These are phyloP conservation scores for Rhynchomys soricoides DNA, from an alignment of 2,113 vertebrate species.

Conservation along the genomic window DNA sequence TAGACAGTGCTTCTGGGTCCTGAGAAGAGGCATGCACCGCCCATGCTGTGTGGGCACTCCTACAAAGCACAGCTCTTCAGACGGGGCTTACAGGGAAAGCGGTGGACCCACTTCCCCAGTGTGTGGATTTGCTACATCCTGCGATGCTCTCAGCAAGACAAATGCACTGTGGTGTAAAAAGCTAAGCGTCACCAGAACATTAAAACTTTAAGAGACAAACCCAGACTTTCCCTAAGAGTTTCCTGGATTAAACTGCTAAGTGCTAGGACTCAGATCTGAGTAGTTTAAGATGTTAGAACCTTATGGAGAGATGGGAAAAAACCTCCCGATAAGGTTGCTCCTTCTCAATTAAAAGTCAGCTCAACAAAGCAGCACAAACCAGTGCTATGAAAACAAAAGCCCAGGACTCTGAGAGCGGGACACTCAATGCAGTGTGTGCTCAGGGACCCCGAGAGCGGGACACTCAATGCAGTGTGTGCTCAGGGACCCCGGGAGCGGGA, in stretches of 20 bases:
- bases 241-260: slow-evolving; percentile 45
- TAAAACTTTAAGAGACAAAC: slow-evolving; percentile 19
- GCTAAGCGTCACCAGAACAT: not conserved
- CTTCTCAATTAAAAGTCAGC: not conserved
- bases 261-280: not conserved
- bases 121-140: not conserved
- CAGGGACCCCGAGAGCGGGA: too few species aligned
- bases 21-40: rapidly evolving
- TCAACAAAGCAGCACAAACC: not conserved
- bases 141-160: not conserved
- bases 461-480: not conserved
- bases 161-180: not conserved
- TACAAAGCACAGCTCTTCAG: not conserved
- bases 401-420: not conserved
- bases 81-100: not conserved
- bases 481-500: not conserved
- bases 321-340: not conserved
- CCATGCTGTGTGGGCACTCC: not conserved
- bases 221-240: slow-evolving; percentile 20
- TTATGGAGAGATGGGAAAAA: not conserved
- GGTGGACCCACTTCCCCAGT: not conserved
- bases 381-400: not conserved
- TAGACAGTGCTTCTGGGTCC: not conserved
- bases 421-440: not conserved
- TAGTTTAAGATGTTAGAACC: slow-evolving; percentile 27